phyloP scores from a whole-genome alignment of 2,113 vertebrate species.

The Brienomyrus longianalis region DNA sequence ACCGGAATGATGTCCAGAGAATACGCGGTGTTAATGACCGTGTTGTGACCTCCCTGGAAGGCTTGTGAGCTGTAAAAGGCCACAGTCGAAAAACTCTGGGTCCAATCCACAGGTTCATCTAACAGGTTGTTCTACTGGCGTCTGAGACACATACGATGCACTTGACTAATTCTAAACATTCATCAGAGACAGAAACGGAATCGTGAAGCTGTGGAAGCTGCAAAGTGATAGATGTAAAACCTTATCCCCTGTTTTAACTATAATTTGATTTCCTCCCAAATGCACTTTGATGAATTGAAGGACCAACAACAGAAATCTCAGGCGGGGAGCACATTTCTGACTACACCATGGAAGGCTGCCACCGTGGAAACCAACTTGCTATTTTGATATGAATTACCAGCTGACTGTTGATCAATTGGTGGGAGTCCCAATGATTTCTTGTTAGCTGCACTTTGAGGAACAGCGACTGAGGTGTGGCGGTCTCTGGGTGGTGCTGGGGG shows the following conservation, averaged over 20 bases:
- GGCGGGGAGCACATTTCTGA: constrained; percentile 38
- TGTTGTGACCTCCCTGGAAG: neutral
- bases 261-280: constrained; percentile 46
- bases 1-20: neutral
- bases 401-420: constrained; percentile 89
- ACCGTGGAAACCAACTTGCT: constrained; percentile 47
- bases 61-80: neutral
- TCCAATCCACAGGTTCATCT: neutral
- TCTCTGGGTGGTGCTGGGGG: neutral
- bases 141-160: neutral
- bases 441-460: constrained; percentile 72
- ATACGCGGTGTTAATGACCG: neutral
- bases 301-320: constrained; percentile 39
- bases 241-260: constrained; percentile 42
- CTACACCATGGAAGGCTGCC: constrained; percentile 34
- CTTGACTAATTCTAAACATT: neutral
- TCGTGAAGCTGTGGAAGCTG: neutral
- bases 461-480: constrained; percentile 32
- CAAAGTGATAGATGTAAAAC: constrained; percentile 23
- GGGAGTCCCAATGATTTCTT: constrained; percentile 86
- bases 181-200: neutral
- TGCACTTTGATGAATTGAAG: constrained; percentile 52
- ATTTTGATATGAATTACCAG: constrained; percentile 88
- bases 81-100: neutral
- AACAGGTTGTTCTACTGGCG: neutral